These are phyloP conservation scores for Drosophila picticornis DNA, from an alignment of 2,888 invertebrate species.

Conservation along the genomic window DNA sequence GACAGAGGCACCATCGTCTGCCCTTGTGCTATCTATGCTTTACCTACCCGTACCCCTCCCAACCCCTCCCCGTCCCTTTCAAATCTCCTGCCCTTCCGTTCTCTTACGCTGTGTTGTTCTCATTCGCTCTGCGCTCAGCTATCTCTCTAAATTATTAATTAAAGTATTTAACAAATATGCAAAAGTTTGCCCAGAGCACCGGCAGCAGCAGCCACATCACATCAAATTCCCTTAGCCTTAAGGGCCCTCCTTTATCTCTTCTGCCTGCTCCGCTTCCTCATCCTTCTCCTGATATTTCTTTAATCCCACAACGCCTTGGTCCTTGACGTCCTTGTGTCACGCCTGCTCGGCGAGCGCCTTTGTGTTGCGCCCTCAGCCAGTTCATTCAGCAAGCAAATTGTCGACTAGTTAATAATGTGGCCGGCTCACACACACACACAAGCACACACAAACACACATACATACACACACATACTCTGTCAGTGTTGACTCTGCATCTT, in stretches of 20 bases:
- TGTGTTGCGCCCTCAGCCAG: slow-evolving; percentile 42
- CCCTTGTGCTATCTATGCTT: slow-evolving; percentile 2
- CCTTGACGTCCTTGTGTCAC: slow-evolving; percentile 33
- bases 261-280: neutral
- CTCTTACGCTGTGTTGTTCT: neutral
- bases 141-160: slow-evolving; percentile 83
- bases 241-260: neutral
- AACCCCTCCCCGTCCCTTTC: too few species aligned
- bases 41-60: neutral
- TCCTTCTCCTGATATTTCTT: neutral
- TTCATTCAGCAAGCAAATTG: slow-evolving; percentile 68
- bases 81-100: neutral
- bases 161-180: slow-evolving; percentile 83
- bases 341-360: slow-evolving; percentile 40
- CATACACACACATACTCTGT: slow-evolving; percentile 6
- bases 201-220: slow-evolving; percentile 19
- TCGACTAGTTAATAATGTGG: slow-evolving; percentile 75
- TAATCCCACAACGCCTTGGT: slow-evolving; percentile 28
- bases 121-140: slow-evolving; percentile 11
- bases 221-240: slow-evolving; percentile 8
- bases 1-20: slow-evolving; percentile 25
- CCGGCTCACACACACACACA: slow-evolving; percentile 37
- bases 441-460: neutral
- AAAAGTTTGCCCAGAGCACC: slow-evolving; percentile 66
- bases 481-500: slow-evolving; percentile 73